Conservation (phyloP, 1,140 invertebrate species). For the Gonatopus flavifemur region DNA sequence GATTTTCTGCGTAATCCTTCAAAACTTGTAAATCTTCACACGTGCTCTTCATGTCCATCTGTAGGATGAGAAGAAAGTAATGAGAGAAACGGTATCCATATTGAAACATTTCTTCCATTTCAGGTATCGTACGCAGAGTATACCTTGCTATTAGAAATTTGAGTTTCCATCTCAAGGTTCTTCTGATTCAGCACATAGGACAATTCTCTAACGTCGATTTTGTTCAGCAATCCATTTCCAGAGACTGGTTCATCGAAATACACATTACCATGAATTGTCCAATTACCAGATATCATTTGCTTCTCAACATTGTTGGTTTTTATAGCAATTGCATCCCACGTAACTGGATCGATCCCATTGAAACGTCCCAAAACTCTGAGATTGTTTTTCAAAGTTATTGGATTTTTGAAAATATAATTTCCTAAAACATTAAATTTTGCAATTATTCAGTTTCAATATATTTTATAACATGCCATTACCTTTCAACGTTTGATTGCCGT, state of each 20-base stretch:
- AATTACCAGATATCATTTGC: conserved; percentile 41
- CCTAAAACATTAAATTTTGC: conserved; percentile 20
- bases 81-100: neutral
- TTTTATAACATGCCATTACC: conserved; percentile 26
- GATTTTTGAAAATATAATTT: conserved; percentile 40
- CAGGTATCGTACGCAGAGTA: too few relatives aligned
- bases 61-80: conserved; percentile 23
- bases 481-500: conserved; percentile 13
- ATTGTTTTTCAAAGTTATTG: conserved; percentile 36
- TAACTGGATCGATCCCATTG: conserved; percentile 36
- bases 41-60: conserved; percentile 35
- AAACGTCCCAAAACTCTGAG: conserved; percentile 29
- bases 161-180: conserved; percentile 21
- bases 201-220: conserved; percentile 36
- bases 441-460: neutral
- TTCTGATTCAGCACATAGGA: conserved; percentile 25
- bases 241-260: conserved; percentile 36
- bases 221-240: conserved; percentile 37
- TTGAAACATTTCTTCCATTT: conserved; percentile 2
- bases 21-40: conserved; percentile 41
- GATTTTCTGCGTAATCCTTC: conserved; percentile 31
- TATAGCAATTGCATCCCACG: conserved; percentile 41
- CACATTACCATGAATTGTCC: conserved; percentile 43
- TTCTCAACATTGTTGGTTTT: conserved; percentile 13
- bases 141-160: conserved; percentile 1